phyloP scores from a whole-genome alignment of 2,888 invertebrate genomes.

The Spatulosminthurus flaviceps region DNA sequence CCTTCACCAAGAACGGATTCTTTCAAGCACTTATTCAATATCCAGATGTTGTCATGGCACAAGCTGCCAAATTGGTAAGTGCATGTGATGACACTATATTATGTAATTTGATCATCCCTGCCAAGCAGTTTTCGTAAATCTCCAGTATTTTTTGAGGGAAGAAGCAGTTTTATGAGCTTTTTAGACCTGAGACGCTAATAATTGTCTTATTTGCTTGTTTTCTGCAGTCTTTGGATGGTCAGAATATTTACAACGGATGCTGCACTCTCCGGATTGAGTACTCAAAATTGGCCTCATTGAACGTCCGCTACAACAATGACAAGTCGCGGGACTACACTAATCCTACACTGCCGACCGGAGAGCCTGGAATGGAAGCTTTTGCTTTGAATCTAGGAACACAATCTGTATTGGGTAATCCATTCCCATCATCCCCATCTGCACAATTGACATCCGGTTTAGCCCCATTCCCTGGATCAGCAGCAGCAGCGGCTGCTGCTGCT shows the following conservation, averaged over 20 bases:
- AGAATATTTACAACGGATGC: constrained; percentile 99
- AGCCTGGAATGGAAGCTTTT: constrained; percentile 70
- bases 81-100: too few species aligned
- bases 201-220: neutral
- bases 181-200: too few species aligned
- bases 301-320: constrained; percentile 99
- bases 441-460: constrained; percentile 48
- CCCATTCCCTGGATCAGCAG: constrained; percentile 65
- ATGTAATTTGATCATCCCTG: too few species aligned
- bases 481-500: constrained; percentile 69
- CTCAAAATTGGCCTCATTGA: constrained; percentile 96
- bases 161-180: neutral
- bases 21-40: constrained; percentile 99
- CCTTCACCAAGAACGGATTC: constrained; percentile 99
- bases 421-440: constrained; percentile 43
- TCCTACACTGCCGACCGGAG: constrained; percentile 95
- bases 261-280: constrained; percentile 99
- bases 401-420: constrained; percentile 47
- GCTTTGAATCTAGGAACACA: constrained; percentile 53
- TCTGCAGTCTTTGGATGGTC: constrained; percentile 88
- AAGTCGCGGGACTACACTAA: constrained; percentile 99
- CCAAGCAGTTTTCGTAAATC: too few species aligned
- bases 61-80: constrained; percentile 94
- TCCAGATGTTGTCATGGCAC: constrained; percentile 95
- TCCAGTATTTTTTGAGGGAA: too few species aligned